These are phyloP conservation scores for Zapornia atra DNA, from an alignment of 2,113 vertebrate genomes.

Conservation along the genomic window DNA sequence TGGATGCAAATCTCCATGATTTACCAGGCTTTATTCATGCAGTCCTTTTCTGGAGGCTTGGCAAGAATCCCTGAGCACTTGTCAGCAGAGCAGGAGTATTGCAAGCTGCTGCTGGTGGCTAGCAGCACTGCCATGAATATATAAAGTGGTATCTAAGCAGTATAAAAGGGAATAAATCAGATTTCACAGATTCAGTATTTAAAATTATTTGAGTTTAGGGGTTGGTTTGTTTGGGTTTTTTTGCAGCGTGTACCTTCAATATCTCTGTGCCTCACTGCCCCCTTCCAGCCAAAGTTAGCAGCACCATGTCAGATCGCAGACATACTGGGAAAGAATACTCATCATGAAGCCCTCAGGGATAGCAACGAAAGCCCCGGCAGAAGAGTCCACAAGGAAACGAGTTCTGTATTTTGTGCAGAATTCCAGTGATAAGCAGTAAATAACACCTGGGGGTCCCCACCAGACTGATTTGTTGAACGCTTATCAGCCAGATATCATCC, in stretches of 20 bases:
- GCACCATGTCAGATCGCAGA: background rate
- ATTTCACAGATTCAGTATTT: background rate
- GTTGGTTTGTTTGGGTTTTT: background rate
- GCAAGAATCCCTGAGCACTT: background rate
- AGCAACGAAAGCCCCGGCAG: background rate
- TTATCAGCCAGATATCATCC: background rate
- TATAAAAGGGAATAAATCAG: background rate
- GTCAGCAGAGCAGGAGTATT: background rate
- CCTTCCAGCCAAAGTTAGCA: background rate
- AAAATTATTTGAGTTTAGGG: background rate
- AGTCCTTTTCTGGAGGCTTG: background rate
- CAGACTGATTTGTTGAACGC: background rate
- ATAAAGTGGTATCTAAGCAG: background rate
- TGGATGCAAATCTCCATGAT: background rate
- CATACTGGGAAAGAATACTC: background rate
- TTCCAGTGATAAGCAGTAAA: background rate
- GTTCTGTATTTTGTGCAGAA: background rate
- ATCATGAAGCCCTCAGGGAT: background rate
- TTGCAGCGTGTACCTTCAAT: background rate
- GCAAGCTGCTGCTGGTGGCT: background rate
- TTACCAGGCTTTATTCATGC: rapidly evolving
- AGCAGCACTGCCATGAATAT: background rate
- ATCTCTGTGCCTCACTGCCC: background rate
- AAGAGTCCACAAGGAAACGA: background rate
- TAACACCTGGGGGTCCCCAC: background rate